Percentiles rank a stretch among this genome's conserved stretches.
These are phyloP conservation scores for Onychorhynchus coronatus DNA, from an alignment of 2,113 vertebrate species.

Conservation along the genomic window DNA sequence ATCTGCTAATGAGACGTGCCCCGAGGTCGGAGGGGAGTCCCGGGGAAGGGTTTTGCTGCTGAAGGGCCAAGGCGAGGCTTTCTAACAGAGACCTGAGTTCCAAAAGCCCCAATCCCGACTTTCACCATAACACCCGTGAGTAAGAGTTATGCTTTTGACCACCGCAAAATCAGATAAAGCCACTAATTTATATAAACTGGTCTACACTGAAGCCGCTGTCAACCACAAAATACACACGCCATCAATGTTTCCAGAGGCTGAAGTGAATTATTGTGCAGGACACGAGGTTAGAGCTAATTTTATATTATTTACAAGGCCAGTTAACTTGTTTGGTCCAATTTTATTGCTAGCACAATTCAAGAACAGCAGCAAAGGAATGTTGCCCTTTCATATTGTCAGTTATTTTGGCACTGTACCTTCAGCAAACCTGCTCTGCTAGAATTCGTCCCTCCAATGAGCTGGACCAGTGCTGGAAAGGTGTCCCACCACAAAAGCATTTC, in stretches of 20 bases:
- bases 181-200: not conserved
- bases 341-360: not conserved
- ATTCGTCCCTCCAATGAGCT: not conserved
- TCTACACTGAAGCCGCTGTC: not conserved
- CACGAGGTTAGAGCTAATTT: not conserved
- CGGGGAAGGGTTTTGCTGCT: not conserved
- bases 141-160: not conserved
- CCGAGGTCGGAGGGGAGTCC: not conserved
- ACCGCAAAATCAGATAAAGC: conserved; percentile 14
- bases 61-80: not conserved
- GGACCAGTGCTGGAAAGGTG: not conserved
- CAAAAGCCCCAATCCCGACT: not conserved
- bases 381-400: not conserved
- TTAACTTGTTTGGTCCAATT: not conserved
- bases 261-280: not conserved
- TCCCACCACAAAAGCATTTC: not conserved
- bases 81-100: not conserved
- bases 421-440: not conserved
- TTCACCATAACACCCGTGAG: not conserved
- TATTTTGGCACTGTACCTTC: not conserved
- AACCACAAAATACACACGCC: not conserved
- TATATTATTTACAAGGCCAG: not conserved
- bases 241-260: not conserved
- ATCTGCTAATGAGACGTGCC: conserved; percentile 54
- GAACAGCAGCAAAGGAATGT: not conserved